Conservation (phyloP, 2,888 invertebrate genomes). For the Chymomyza procnemis region DNA sequence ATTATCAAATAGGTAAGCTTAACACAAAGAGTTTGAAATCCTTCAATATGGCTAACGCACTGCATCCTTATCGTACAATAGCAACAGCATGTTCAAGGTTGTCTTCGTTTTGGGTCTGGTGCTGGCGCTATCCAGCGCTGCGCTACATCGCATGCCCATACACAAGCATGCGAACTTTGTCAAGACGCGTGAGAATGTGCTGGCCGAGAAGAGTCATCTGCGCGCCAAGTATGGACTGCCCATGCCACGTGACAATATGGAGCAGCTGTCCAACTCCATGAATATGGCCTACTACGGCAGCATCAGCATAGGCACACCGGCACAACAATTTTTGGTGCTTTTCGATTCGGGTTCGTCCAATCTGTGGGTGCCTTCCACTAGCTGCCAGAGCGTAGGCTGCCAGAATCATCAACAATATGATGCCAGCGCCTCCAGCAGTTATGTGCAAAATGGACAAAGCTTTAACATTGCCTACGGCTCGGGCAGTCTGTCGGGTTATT, state of each 20-base stretch:
- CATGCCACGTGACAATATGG: slow-evolving; percentile 40
- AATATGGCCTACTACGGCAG: slow-evolving; percentile 97
- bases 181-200: slow-evolving; percentile 52
- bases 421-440: slow-evolving; percentile 88
- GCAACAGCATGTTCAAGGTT: slow-evolving; percentile 27
- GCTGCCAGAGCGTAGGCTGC: slow-evolving; percentile 94
- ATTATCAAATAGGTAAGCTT: not conserved
- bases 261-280: slow-evolving; percentile 88
- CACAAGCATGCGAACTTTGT: slow-evolving; percentile 57
- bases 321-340: slow-evolving; percentile 94
- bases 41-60: not conserved
- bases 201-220: slow-evolving; percentile 49
- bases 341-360: slow-evolving; percentile 98
- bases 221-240: slow-evolving; percentile 55
- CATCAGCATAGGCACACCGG: slow-evolving; percentile 93
- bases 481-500: slow-evolving; percentile 95
- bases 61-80: not conserved
- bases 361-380: slow-evolving; percentile 98
- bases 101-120: slow-evolving; percentile 22
- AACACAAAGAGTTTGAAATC: not conserved
- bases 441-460: slow-evolving; percentile 90
- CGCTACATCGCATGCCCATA: slow-evolving; percentile 63
- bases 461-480: slow-evolving; percentile 97
- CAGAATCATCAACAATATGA: slow-evolving; percentile 97
- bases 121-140: slow-evolving; percentile 48